Evolutionary conservation across 2,797 vertebrate genomes (phyloP).

Genomic region (Muscicapa comitata): DNA sequence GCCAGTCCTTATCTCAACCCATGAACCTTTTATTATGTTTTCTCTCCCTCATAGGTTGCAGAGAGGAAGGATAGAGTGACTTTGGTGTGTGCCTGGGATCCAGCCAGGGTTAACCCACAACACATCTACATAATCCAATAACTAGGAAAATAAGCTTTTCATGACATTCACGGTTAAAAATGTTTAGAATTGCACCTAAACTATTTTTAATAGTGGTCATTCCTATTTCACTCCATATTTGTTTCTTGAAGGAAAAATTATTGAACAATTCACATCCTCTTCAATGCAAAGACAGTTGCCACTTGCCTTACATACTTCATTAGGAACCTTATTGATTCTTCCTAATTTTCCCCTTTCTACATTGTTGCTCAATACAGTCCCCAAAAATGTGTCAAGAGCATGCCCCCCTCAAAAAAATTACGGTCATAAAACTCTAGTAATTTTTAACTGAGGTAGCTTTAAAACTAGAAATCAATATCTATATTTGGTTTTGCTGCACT

Average conservation of each 20-base stretch:
- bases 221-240: not conserved
- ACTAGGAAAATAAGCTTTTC: not conserved
- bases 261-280: not conserved
- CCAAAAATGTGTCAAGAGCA: not conserved
- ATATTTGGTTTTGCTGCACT: not conserved
- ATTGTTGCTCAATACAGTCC: not conserved
- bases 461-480: not conserved
- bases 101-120: not conserved
- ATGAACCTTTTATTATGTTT: not conserved
- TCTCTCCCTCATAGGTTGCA: not conserved
- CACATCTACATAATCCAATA: not conserved
- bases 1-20: not conserved
- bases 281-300: not conserved
- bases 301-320: not conserved
- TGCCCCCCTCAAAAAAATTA: not conserved
- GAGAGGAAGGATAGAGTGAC: not conserved
- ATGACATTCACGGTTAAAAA: not conserved
- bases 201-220: not conserved
- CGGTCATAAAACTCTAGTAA: not conserved
- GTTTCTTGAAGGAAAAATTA: not conserved
- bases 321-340: not conserved
- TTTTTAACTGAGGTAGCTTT: not conserved
- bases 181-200: not conserved
- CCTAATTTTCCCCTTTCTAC: not conserved
- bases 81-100: not conserved